Percentiles rank a stretch among this genome's conserved stretches.
Conservation (phyloP, 2,888 invertebrate genomes). For the Digitonthophagus gazella region DNA sequence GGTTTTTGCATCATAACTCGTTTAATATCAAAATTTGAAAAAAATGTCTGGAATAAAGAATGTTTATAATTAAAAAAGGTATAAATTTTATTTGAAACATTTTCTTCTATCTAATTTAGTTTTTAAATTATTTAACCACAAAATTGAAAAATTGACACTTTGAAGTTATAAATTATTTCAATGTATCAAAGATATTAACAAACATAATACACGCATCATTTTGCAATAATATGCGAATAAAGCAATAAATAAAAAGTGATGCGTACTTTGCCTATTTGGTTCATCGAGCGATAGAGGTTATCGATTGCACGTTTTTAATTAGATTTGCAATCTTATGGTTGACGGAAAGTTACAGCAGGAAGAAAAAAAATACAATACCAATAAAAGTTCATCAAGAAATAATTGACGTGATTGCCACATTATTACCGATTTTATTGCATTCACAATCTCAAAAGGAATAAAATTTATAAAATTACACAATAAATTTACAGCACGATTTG, state of each 20-base stretch:
- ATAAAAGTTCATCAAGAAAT: too few relatives aligned
- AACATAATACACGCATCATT: background rate
- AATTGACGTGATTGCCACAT: too few relatives aligned
- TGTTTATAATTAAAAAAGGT: too few relatives aligned
- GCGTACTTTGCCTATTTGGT: background rate
- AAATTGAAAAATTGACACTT: too few relatives aligned
- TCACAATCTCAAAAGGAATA: background rate
- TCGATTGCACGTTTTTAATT: background rate
- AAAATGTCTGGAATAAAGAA: too few relatives aligned
- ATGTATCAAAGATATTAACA: background rate
- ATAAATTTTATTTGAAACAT: too few relatives aligned
- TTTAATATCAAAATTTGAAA: too few relatives aligned
- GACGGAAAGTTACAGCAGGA: background rate
- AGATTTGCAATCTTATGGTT: background rate
- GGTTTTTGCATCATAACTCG: too few relatives aligned
- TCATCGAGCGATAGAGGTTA: background rate
- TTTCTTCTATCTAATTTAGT: too few relatives aligned
- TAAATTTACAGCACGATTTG: background rate
- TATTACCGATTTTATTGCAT: background rate
- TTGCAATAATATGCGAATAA: background rate
- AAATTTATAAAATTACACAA: too few relatives aligned
- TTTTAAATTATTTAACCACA: too few relatives aligned
- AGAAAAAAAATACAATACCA: background rate
- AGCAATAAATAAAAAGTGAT: background rate
- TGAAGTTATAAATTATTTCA: too few relatives aligned